These are phyloP conservation scores for Diarsia brunnea DNA, from an alignment of 2,888 invertebrate genomes.

Conservation along the genomic window DNA sequence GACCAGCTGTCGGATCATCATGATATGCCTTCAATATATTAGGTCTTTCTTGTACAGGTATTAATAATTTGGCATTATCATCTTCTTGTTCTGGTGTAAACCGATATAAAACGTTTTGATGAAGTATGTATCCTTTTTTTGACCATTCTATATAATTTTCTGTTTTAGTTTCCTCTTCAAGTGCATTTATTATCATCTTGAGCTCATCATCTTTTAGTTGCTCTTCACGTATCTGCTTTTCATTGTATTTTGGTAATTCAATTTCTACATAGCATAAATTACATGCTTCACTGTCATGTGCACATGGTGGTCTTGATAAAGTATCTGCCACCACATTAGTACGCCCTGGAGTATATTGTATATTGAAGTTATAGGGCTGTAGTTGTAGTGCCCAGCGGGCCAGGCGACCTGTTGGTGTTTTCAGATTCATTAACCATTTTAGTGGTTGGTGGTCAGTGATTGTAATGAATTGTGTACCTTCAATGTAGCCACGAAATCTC, in stretches of 20 bases:
- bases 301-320: slow-evolving; percentile 2
- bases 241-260: not conserved
- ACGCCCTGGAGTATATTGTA: slow-evolving; percentile 14
- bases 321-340: slow-evolving; percentile 21
- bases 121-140: not conserved
- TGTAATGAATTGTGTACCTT: slow-evolving; percentile 12
- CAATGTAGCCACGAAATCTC: slow-evolving; percentile 14
- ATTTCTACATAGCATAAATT: not conserved
- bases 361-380: slow-evolving; percentile 9
- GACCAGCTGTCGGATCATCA: slow-evolving; percentile 4
- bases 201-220: too few species aligned
- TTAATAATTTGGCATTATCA: slow-evolving; percentile 3
- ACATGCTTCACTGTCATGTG: not conserved
- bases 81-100: slow-evolving; percentile 1
- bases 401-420: slow-evolving; percentile 4
- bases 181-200: too few species aligned
- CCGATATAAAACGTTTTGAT: slow-evolving; percentile 1
- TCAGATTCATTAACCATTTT: too few species aligned
- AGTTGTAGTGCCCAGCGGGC: not conserved
- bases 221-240: not conserved
- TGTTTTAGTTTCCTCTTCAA: too few species aligned
- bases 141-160: not conserved
- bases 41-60: slow-evolving; percentile 5
- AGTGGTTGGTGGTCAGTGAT: slow-evolving; percentile 2
- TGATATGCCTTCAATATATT: slow-evolving; percentile 2